phyloP scores from a whole-genome alignment of 2,113 vertebrate species.

The Nanger granti region DNA sequence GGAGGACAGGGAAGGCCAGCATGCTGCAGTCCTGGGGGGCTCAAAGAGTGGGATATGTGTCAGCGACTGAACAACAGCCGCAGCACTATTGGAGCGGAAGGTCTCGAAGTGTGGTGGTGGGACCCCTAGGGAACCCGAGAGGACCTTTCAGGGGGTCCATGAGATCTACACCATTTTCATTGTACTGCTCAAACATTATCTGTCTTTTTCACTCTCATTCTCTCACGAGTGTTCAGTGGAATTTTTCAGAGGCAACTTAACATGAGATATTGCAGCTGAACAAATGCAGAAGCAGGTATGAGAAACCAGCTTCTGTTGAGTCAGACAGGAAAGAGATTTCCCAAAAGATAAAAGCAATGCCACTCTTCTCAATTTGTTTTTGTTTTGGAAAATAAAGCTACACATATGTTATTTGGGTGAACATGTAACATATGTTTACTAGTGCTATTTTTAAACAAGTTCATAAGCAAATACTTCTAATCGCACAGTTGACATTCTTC shows the following conservation, averaged over 20 bases:
- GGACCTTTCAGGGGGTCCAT: background rate
- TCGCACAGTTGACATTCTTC: background rate
- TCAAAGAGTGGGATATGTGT: accelerated
- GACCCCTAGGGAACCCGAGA: background rate
- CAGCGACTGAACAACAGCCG: accelerated
- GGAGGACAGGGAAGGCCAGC: background rate
- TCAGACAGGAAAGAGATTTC: background rate
- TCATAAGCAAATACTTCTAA: background rate
- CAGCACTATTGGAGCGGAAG: background rate
- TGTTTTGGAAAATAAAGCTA: background rate
- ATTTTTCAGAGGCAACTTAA: background rate
- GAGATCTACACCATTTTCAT: background rate
- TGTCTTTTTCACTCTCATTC: background rate
- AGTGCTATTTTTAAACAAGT: background rate
- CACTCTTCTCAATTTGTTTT: background rate
- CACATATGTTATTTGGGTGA: background rate
- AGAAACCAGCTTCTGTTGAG: background rate
- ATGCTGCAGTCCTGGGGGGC: background rate
- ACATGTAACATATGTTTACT: background rate
- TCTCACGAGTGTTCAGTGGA: background rate
- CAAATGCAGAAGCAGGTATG: accelerated
- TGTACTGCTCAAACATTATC: background rate
- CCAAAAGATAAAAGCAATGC: background rate
- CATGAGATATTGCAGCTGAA: background rate
- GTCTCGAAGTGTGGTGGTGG: background rate